A percentile compares a stretch with the other conserved stretches of the same genome.
phyloP scores from a whole-genome alignment of 2,888 invertebrate genomes.

The Leistus spinibarbis region DNA sequence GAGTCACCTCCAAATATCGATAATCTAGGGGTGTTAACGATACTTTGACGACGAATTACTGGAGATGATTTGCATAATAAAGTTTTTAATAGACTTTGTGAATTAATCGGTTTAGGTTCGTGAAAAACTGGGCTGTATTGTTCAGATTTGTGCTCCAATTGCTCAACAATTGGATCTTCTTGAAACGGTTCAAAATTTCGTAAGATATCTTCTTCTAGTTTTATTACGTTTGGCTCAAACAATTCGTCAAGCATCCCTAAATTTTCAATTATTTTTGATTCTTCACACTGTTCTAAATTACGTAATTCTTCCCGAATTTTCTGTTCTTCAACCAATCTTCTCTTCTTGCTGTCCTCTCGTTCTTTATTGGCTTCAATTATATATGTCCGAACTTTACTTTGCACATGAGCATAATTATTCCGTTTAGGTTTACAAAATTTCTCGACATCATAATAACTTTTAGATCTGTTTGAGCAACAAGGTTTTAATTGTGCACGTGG shows the following conservation, averaged over 20 bases:
- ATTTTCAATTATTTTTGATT: too few relatives aligned
- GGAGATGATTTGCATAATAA: conserved; percentile 17
- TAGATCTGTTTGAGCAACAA: not conserved
- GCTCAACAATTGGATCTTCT: too few relatives aligned
- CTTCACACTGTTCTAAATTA: not conserved
- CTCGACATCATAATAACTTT: not conserved
- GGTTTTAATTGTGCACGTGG: not conserved
- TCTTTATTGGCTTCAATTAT: too few relatives aligned
- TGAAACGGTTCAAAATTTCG: too few relatives aligned
- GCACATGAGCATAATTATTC: not conserved
- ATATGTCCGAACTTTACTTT: not conserved
- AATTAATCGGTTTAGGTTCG: not conserved
- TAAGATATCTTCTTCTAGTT: too few relatives aligned
- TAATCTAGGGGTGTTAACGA: conserved; percentile 2
- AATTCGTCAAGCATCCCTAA: too few relatives aligned
- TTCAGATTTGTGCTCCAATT: too few relatives aligned
- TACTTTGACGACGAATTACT: not conserved
- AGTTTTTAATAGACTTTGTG: conserved; percentile 25
- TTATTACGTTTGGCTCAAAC: too few relatives aligned
- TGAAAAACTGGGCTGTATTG: too few relatives aligned
- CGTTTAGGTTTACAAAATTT: not conserved
- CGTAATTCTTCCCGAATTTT: too few relatives aligned
- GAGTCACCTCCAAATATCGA: conserved; percentile 21
- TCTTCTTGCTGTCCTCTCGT: not conserved
- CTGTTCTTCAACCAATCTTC: too few relatives aligned